Conservation (phyloP, 2,888 invertebrate species). For the Sceliomorpha sp. region DNA sequence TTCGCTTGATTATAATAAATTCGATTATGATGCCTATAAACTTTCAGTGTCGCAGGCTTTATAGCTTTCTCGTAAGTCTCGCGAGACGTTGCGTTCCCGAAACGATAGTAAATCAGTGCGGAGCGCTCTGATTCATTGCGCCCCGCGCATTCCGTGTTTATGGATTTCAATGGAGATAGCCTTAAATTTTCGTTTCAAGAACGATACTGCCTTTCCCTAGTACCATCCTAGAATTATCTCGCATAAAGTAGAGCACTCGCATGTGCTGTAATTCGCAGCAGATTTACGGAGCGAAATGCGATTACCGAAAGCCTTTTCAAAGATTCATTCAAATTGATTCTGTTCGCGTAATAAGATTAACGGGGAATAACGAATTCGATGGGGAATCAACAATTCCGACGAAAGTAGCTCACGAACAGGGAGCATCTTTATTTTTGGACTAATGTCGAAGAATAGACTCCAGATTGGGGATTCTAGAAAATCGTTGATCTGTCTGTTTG, state of each 20-base stretch:
- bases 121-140: conserved; percentile 55
- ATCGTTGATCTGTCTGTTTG: no score
- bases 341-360: neutral
- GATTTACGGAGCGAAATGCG: conserved; percentile 39
- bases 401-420: conserved; percentile 16
- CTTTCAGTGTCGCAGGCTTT: conserved; percentile 64
- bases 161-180: conserved; percentile 55
- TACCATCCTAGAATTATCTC: conserved; percentile 36
- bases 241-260: conserved; percentile 36
- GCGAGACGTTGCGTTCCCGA: conserved; percentile 64
- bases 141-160: conserved; percentile 56
- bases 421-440: no score
- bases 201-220: conserved; percentile 55
- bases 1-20: conserved; percentile 70
- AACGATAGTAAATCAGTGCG: conserved; percentile 69
- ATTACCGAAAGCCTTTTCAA: conserved; percentile 26
- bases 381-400: neutral
- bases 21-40: conserved; percentile 71
- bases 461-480: no score
- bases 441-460: no score
- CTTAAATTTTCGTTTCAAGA: conserved; percentile 54
- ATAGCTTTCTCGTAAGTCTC: conserved; percentile 57
- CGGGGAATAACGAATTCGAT: neutral
- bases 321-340: conserved; percentile 15
- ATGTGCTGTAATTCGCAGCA: conserved; percentile 29